Base-by-base conservation (phyloP, 1,140 invertebrate species). In the Hyles vespertilio region DNA sequence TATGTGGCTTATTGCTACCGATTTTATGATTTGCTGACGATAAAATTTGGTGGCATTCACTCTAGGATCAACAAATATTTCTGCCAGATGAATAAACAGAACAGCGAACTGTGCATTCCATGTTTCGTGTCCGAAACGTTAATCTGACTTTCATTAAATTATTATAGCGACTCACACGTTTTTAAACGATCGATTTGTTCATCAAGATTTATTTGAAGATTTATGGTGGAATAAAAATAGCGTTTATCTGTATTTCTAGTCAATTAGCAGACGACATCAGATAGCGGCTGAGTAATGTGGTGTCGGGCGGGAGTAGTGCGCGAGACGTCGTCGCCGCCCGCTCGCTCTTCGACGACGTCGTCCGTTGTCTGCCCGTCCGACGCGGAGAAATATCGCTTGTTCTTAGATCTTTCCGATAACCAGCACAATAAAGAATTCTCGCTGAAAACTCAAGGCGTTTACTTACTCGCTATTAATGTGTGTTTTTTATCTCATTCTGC, bases 241-340 rank as follows among this genome's bases (percentile, higher is more conserved):
- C 67, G 63, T 76, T 79, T 79, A 84, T 86, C 81, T 77, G 67
- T 77, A 79, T 75, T 83, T 82, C 83, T 81, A 77, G 81, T 79
- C 81, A 84, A 82, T 86, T 86, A 84, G 77, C 73, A 69, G 68
- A 75, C 74, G 74, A 65, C 70, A 86, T 82, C 77, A 76, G 83
- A 84, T 84, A 81, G 61, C 59, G 61, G 51, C 63, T 81, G 79
- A 86, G 69, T 82, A 82, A 86, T 86, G 79, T 71, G 47, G 65
- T 63, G 70, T 62, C 67, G 67, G 67, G 44, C 48, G 63, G 63
- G 60, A 58, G 54, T 40, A 5, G 36, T 62, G 52, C 58, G 63
- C 51, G 61, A 53, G 60, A 32, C 54, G 61, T 44, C 58, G 62
- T 32, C 48, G 47, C 54, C 50, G 60, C n/a, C 32, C 34, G 32